phyloP scores from a whole-genome alignment of 2,888 invertebrate species.

The Gerosis bhagava region DNA sequence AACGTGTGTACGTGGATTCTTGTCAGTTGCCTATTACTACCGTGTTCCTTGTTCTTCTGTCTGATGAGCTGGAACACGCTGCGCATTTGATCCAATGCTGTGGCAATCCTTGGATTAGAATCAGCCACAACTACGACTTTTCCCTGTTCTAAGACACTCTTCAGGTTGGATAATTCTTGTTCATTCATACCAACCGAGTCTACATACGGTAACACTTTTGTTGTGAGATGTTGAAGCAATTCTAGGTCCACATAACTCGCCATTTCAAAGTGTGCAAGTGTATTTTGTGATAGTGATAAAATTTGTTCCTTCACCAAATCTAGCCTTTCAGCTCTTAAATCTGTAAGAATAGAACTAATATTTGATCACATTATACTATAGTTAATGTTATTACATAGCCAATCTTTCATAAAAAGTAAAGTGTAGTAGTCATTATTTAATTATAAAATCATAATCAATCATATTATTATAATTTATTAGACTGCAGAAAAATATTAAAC shows the following conservation, averaged over 20 bases:
- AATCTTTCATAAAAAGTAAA: no score
- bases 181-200: constrained; percentile 95
- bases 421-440: no score
- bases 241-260: constrained; percentile 91
- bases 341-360: no score
- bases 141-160: constrained; percentile 86
- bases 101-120: constrained; percentile 90
- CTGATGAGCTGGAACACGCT: constrained; percentile 83
- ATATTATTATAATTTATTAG: no score
- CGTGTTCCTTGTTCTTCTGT: constrained; percentile 57
- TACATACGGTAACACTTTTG: constrained; percentile 86
- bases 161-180: constrained; percentile 91
- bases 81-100: constrained; percentile 91
- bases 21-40: constrained; percentile 82
- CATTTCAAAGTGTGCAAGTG: constrained; percentile 92
- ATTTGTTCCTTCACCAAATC: constrained; percentile 86
- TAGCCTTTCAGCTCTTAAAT: constrained; percentile 84
- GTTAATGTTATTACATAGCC: no score
- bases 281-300: constrained; percentile 78
- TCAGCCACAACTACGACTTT: constrained; percentile 89
- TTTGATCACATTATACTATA: no score
- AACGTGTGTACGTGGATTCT: constrained; percentile 93
- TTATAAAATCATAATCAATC: no score
- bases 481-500: no score
- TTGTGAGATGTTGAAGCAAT: constrained; percentile 84